Conservation (phyloP, 2,113 vertebrate species). For the Catharus minimus region DNA sequence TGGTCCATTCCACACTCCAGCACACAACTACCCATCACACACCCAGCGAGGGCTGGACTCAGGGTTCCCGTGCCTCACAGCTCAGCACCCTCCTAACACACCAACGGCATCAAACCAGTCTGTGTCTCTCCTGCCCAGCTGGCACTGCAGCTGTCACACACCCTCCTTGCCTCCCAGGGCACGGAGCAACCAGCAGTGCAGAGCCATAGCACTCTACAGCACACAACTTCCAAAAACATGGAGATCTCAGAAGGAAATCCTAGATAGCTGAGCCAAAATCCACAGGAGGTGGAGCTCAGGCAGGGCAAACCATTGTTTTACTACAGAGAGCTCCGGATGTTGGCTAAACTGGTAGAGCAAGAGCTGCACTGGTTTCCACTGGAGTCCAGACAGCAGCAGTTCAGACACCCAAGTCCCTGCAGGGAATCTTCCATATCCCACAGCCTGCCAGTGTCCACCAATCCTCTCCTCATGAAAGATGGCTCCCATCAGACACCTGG, state of each 20-base stretch:
- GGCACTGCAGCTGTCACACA: background rate
- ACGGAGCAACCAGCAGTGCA: background rate
- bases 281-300: background rate
- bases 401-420: background rate
- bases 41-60: rapidly evolving
- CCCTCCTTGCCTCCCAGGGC: rapidly evolving
- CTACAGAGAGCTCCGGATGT: background rate
- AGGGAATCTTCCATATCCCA: background rate
- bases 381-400: background rate
- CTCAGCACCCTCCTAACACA: background rate
- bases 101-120: rapidly evolving
- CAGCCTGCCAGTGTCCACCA: background rate
- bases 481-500: background rate
- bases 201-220: background rate
- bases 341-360: background rate
- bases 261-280: background rate
- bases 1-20: rapidly evolving
- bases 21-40: background rate
- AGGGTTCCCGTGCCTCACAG: rapidly evolving
- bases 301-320: background rate
- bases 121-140: rapidly evolving
- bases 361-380: background rate
- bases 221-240: background rate
- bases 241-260: background rate
- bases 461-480: background rate